phyloP scores from a whole-genome alignment of 37 sponge, comb jelly and placozoan genomes.

The Aphrocallistes beatrix region DNA sequence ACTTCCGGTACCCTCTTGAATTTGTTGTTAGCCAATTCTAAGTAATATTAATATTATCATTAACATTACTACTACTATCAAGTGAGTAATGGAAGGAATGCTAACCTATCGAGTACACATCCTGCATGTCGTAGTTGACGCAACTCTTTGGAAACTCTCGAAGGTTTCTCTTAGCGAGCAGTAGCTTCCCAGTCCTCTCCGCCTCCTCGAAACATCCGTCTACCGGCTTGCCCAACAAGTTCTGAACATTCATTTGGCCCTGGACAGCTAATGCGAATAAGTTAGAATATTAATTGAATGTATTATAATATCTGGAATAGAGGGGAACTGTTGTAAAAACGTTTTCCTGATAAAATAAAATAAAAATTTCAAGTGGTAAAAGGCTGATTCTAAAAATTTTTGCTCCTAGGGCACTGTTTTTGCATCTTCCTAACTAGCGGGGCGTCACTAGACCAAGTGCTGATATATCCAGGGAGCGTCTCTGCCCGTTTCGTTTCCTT shows the following conservation, averaged over 20 bases:
- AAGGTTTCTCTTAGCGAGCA: background rate
- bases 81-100: background rate
- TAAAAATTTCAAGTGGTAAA: background rate
- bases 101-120: background rate
- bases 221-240: background rate
- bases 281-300: background rate
- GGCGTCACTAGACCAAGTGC: background rate
- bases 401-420: background rate
- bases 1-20: background rate
- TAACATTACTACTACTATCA: background rate
- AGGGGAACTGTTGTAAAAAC: background rate
- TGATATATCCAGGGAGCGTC: background rate
- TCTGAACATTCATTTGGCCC: background rate
- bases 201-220: slow-evolving; percentile 14
- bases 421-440: background rate
- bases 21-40: slow-evolving; percentile 9
- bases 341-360: background rate
- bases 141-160: background rate
- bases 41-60: background rate
- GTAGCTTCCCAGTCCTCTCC: background rate
- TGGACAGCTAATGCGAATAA: background rate
- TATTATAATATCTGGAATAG: background rate
- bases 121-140: background rate
- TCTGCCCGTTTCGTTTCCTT: background rate
- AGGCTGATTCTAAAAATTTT: background rate